Conservation (phyloP, 2,797 vertebrate species). For the Poecilia wingei region DNA sequence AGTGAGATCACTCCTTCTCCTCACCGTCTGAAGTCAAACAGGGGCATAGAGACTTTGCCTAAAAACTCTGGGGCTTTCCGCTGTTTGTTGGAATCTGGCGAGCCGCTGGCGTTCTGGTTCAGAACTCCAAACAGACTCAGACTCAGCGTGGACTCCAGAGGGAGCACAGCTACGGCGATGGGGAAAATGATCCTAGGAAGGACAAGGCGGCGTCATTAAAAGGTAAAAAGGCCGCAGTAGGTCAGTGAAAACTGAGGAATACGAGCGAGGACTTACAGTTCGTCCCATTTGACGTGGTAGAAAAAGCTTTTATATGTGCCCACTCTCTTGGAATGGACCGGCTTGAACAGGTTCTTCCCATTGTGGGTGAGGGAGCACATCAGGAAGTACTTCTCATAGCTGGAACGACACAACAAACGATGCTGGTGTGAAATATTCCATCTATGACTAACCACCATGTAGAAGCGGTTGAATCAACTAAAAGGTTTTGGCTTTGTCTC, state of each 20-base stretch:
- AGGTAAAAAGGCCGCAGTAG: background rate
- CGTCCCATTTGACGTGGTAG: conserved; percentile 98
- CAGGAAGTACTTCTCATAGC: conserved; percentile 97
- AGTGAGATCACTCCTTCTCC: conserved; percentile 32
- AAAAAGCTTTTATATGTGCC: conserved; percentile 97
- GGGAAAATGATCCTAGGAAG: conserved; percentile 92
- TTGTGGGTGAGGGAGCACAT: conserved; percentile 94
- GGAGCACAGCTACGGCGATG: conserved; percentile 92
- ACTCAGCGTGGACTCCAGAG: conserved; percentile 90
- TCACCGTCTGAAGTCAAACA: conserved; percentile 95
- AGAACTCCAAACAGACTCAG: conserved; percentile 91
- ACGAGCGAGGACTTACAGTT: conserved; percentile 84
- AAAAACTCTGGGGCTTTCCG: conserved; percentile 91
- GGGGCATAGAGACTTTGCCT: conserved; percentile 90
- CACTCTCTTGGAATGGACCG: conserved; percentile 96
- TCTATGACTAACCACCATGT: background rate
- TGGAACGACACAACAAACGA: conserved; percentile 62
- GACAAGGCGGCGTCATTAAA: conserved; percentile 3
- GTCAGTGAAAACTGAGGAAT: background rate
- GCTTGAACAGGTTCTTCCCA: conserved; percentile 94
- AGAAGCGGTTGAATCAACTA: background rate
- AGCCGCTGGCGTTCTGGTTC: conserved; percentile 90
- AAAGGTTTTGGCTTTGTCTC: background rate
- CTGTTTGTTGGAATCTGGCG: conserved; percentile 96
- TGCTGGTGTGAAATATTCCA: background rate